Evolutionary conservation across 2,888 invertebrate genomes (phyloP).

Genomic region (Panorpa germanica): DNA sequence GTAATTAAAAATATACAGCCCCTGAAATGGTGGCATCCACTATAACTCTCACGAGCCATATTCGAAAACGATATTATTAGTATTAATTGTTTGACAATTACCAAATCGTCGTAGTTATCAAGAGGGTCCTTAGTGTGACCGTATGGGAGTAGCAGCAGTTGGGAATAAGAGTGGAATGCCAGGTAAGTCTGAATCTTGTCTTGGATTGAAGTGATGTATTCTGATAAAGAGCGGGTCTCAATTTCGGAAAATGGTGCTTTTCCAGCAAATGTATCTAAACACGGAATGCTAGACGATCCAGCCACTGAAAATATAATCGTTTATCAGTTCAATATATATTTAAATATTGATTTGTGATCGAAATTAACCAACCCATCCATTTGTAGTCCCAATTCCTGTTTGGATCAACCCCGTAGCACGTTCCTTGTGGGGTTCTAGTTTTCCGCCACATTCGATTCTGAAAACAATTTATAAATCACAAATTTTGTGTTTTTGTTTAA

Average conservation of each 20-base stretch:
- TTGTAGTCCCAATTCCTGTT: slow-evolving; percentile 44
- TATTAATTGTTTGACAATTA: no score
- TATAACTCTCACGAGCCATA: no score
- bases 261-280: slow-evolving; percentile 29
- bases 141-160: slow-evolving; percentile 36
- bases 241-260: slow-evolving; percentile 33
- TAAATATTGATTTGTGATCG: slow-evolving; percentile 12
- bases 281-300: slow-evolving; percentile 26
- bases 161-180: slow-evolving; percentile 40
- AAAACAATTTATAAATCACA: slow-evolving; percentile 11
- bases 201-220: slow-evolving; percentile 21
- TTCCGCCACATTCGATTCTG: slow-evolving; percentile 44
- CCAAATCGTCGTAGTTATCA: slow-evolving; percentile 24
- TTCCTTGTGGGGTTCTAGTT: slow-evolving; percentile 28
- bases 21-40: no score
- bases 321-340: background rate
- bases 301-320: slow-evolving; percentile 21
- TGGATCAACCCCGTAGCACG: slow-evolving; percentile 37
- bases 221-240: slow-evolving; percentile 26
- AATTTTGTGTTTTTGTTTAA: background rate
- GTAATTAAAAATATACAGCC: no score
- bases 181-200: slow-evolving; percentile 24
- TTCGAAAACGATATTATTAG: no score
- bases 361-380: slow-evolving; percentile 28
- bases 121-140: slow-evolving; percentile 27